Base-by-base conservation (phyloP, 1,140 invertebrate species). In the Drosophila quadrilineata region DNA sequence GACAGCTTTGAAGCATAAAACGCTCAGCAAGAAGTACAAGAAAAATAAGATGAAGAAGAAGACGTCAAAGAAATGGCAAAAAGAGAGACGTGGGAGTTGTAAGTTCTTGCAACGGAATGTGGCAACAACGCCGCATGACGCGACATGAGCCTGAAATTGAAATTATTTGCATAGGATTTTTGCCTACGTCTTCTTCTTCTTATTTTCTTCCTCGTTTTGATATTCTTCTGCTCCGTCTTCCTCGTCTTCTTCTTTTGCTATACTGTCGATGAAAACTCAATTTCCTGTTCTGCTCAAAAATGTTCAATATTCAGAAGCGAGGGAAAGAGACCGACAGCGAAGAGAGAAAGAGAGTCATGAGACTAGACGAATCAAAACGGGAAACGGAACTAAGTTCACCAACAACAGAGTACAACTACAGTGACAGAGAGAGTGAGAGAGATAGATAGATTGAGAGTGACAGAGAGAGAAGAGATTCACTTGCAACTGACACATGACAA, bases 91-190 rank as follows among this genome's bases (percentile, higher is more conserved):
- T 40, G 16, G 21, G 14, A 14, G 2, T 65, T 65, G 60, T 62
- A 50, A 65, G 17, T 64, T 69, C 80, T 71, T 59, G 28, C 17
- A 48, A 52, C 63, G 64, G 56, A 73, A 43, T 82, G 58, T 84
- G 77, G 77, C 77, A 82, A 84, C 77, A 60, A 75, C 67, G 62
- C 77, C 60, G 64, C 68, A 71, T 66, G 69, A 73, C 52, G 76
- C 72, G 65, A 53, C 43, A 60, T 38, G 29, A 22, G 57, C 56
- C 63, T 66, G 63, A 58, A 57, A 65, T 58, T 72, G 77, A 54
- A 82, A 84, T 71, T 85, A 85, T 84, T 84, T 84, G 79, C 79
- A 70, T 84, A 77, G 77, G 65, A 84, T 57, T n/a, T n/a, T n/a
- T 56, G 31, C 8, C 17, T 24, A 19, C 17, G 17, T 17, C 8